These are phyloP conservation scores for Callospermophilus lateralis DNA, from an alignment of 2,113 vertebrate genomes.

Conservation along the genomic window DNA sequence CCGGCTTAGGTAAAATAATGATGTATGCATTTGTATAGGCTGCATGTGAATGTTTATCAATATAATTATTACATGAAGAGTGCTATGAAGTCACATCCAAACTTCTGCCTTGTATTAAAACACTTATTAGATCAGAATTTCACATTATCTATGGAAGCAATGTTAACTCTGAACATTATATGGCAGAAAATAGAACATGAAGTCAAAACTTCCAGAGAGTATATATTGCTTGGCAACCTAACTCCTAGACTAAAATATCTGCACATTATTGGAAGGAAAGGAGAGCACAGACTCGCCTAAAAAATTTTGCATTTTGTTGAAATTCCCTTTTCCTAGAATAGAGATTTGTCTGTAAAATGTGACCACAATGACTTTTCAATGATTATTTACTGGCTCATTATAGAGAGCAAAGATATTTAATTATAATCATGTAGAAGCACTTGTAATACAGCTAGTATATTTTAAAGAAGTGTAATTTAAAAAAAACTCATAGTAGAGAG, in stretches of 20 bases:
- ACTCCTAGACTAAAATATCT: constrained; percentile 88
- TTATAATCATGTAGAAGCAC: neutral
- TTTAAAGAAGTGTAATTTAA: constrained; percentile 60
- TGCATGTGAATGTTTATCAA: neutral
- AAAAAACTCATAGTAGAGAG: neutral
- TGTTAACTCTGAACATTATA: neutral
- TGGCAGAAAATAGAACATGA: constrained; percentile 9
- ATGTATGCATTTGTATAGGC: neutral
- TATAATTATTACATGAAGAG: neutral
- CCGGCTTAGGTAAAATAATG: neutral
- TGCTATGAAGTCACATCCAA: neutral
- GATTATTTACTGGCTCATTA: neutral
- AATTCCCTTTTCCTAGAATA: constrained; percentile 74
- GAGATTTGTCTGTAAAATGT: constrained; percentile 83
- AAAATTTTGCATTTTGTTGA: constrained; percentile 84
- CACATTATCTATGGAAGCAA: neutral
- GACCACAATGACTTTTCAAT: neutral
- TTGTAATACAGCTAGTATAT: neutral
- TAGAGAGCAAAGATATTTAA: neutral
- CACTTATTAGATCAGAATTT: neutral
- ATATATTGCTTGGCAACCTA: constrained; percentile 82
- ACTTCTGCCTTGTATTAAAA: neutral
- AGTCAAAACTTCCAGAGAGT: constrained; percentile 48
- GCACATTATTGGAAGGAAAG: constrained; percentile 88
- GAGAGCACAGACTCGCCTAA: constrained; percentile 81